These are phyloP conservation scores for Petaurus breviceps DNA, from an alignment of 2,113 vertebrate species.

Conservation along the genomic window DNA sequence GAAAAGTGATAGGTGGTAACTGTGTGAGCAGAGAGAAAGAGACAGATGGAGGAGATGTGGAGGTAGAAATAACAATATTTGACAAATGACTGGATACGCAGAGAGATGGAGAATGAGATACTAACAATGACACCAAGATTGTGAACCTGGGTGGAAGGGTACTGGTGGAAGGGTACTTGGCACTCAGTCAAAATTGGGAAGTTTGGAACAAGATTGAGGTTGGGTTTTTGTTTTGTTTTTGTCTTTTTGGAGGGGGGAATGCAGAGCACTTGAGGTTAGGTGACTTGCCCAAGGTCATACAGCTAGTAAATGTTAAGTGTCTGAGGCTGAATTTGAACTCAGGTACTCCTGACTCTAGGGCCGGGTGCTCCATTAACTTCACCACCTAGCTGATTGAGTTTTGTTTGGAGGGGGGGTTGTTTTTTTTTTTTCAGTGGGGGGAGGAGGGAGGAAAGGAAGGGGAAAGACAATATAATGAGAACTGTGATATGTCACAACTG, in stretches of 20 bases:
- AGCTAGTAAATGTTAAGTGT: too few species aligned
- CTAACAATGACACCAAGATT: neutral
- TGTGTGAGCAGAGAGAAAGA: neutral
- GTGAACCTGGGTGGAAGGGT: neutral
- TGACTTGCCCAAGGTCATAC: too few species aligned
- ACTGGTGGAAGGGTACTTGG: neutral
- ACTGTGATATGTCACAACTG: neutral
- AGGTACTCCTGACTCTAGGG: too few species aligned
- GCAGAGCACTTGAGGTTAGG: too few species aligned
- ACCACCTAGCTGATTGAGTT: too few species aligned
- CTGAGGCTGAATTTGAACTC: too few species aligned
- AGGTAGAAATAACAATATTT: neutral
- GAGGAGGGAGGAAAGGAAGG: too few species aligned
- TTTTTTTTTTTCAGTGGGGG: too few species aligned
- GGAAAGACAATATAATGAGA: neutral
- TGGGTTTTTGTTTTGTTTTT: too few species aligned
- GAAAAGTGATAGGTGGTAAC: neutral
- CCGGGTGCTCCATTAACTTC: too few species aligned
- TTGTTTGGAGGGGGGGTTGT: too few species aligned
- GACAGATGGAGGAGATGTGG: neutral
- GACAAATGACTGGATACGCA: neutral
- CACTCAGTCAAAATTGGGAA: neutral
- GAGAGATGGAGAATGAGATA: neutral
- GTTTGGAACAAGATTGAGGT: neutral
- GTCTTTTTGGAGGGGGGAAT: too few species aligned